Percentiles rank a stretch among this genome's conserved stretches.
These are phyloP conservation scores for Megaptera novaeangliae DNA, from an alignment of 2,113 vertebrate genomes.

Conservation along the genomic window DNA sequence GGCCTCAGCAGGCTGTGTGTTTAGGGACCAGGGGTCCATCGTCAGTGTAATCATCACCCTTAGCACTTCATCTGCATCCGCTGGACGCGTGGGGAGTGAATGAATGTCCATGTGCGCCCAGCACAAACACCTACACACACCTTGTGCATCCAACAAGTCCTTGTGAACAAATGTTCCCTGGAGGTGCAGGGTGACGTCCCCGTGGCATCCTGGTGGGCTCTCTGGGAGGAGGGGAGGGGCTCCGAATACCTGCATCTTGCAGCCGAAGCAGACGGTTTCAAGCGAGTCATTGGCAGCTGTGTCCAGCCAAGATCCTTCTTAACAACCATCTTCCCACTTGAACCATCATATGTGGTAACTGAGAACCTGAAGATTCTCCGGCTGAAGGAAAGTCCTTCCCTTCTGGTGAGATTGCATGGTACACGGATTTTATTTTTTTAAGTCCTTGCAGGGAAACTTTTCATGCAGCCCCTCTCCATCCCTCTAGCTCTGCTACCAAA, in stretches of 20 bases:
- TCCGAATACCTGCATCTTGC: accelerated
- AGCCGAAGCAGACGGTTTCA: background rate
- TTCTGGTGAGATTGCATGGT: background rate
- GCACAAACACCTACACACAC: too few relatives aligned
- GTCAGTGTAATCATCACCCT: background rate
- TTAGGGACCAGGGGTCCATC: background rate
- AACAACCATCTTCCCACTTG: background rate
- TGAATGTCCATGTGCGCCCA: background rate
- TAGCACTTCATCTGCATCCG: background rate
- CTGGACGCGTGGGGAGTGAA: background rate
- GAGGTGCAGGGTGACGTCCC: accelerated
- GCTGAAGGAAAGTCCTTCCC: background rate
- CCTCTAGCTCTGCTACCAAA: background rate
- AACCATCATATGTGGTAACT: accelerated
- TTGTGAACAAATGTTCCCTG: accelerated
- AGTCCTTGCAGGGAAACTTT: accelerated
- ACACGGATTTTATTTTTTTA: background rate
- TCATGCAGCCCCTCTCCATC: accelerated
- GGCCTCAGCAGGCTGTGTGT: accelerated
- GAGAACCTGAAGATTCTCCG: background rate
- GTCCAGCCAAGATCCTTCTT: too few relatives aligned
- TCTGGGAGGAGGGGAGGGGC: background rate
- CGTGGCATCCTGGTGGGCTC: accelerated
- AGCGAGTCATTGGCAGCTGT: background rate
- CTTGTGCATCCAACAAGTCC: background rate